Evolutionary conservation across 2,797 vertebrate species (phyloP), one percentile per base, ranked within the genome.

Genomic region (Staurois parvus): DNA sequence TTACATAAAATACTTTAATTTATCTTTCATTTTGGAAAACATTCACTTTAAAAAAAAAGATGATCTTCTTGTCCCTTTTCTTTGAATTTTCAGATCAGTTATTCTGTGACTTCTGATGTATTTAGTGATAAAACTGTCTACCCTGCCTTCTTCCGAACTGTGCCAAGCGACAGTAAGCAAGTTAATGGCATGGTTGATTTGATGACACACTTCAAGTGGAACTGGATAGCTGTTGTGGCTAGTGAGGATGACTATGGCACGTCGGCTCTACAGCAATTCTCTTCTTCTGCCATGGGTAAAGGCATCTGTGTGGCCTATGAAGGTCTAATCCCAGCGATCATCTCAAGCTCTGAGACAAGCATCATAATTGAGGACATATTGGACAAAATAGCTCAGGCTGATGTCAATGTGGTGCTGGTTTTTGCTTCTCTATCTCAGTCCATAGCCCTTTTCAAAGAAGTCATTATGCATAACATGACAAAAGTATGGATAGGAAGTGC

Each of bases 401-500:
- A 91, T 0, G 96, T 95, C 0, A 87, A 91, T 0, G 95, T 97
- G 19, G 91, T 97, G 0, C 90, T 98, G 69, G 89, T 98, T 15
- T 97, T 99, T 8, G 68, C 96, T 34, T 76, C 90, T 0, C 0
- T 74, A 0, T 19, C 10, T 0, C 48, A 91, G 0, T 94, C 93
- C 0, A 79, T 29, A 13, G 59, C 15, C 3, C n/a, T 96, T 94
- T 90, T 98, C 94, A 42, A 89, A 0, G 72, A 89, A 91, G 95
- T 96, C 81, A 80, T 94, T 84, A 64, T 0, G 4, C 21, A 78
- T n/a, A 77, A 83, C 2, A 90, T 94, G 68, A 70, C 67, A 0
- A 95, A 91, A 29, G 96, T 99, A 17, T 99, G 98, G 98, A 89
- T 99, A 0, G 96, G 89, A 84, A 97, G 94, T 0, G 94, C 96